A percentile compares a stretch with the other conserved stretches of the same genome.
These are phyloP conservation scores for Julus scanicus DNA, from an alignment of 2,888 invertebrate genomes.

Conservation along the genomic window DNA sequence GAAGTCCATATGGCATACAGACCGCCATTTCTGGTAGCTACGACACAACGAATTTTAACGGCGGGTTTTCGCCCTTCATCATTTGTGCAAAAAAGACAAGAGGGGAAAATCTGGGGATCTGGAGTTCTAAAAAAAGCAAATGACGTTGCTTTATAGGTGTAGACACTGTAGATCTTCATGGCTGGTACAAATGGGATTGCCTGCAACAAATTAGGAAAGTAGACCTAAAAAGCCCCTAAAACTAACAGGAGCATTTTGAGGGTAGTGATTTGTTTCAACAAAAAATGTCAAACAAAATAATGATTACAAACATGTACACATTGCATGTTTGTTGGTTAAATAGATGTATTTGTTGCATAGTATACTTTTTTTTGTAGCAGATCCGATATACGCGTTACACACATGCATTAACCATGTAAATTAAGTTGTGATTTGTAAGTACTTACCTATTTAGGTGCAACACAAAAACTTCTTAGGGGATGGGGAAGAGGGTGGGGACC, in stretches of 20 bases:
- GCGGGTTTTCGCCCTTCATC: neutral
- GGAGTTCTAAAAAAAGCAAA: neutral
- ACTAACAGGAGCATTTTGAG: neutral
- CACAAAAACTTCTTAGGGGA: conserved; percentile 40
- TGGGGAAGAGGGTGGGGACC: conserved; percentile 40
- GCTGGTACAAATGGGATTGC: neutral
- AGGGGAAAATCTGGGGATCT: neutral
- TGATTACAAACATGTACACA: neutral
- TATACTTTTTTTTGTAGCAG: neutral
- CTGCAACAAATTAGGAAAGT: neutral
- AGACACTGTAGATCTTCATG: neutral
- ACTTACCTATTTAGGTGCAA: conserved; percentile 35
- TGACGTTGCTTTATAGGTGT: neutral
- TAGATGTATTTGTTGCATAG: too few species aligned
- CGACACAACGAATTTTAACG: neutral
- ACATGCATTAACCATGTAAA: neutral
- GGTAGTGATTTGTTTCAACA: neutral
- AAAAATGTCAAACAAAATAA: neutral
- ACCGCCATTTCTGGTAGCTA: neutral
- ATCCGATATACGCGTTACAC: neutral
- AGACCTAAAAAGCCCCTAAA: neutral
- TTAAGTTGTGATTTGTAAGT: neutral
- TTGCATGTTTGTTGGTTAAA: too few species aligned
- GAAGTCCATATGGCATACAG: neutral
- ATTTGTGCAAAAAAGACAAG: neutral